Percentiles rank a stretch among this genome's conserved stretches.
These are phyloP conservation scores for Heliconius melpomene DNA, from an alignment of 1,140 invertebrate genomes.

Conservation along the genomic window DNA sequence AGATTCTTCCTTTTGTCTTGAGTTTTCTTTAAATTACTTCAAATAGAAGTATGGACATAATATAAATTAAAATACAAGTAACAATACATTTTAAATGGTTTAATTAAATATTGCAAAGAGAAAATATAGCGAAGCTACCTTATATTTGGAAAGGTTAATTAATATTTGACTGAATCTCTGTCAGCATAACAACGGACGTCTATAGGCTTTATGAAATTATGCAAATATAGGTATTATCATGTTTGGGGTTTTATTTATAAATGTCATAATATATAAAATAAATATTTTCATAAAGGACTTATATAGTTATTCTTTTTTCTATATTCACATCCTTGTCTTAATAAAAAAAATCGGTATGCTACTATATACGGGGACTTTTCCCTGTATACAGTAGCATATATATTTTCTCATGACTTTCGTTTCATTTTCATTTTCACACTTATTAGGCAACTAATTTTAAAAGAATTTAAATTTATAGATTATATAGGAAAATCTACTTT, in stretches of 20 bases:
- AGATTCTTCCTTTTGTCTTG: background rate
- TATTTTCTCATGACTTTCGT: too few species aligned
- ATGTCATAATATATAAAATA: background rate
- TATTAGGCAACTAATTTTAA: background rate
- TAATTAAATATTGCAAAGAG: background rate
- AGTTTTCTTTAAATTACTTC: background rate
- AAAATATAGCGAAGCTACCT: conserved; percentile 6
- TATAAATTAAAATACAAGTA: background rate
- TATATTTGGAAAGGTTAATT: conserved; percentile 22
- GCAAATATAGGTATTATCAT: background rate
- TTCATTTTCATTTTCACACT: too few species aligned
- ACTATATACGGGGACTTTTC: too few species aligned
- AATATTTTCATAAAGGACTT: background rate
- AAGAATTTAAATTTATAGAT: background rate
- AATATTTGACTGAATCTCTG: conserved; percentile 20
- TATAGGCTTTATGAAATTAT: conserved; percentile 14
- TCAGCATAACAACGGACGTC: conserved; percentile 1
- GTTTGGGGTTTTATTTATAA: background rate
- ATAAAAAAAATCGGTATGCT: too few species aligned
- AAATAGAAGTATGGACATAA: background rate
- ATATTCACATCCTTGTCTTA: too few species aligned
- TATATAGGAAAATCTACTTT: background rate
- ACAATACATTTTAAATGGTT: conserved; percentile 8
- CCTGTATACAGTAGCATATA: too few species aligned
- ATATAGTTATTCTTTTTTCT: too few species aligned